Evolutionary conservation across 2,797 vertebrate genomes (phyloP).

Genomic region (Tangara arthus): DNA sequence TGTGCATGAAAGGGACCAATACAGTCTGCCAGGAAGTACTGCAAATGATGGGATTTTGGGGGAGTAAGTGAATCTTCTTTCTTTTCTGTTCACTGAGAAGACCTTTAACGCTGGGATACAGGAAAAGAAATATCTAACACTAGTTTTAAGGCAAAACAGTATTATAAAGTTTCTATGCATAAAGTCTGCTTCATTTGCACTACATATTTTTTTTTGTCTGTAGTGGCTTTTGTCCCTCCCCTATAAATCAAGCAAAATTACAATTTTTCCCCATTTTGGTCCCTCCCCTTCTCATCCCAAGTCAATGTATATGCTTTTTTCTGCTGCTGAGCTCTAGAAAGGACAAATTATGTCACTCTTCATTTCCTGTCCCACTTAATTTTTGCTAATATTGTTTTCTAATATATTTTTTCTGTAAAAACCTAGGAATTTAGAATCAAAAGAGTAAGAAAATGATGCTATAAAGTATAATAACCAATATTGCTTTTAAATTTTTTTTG

Average conservation of each 20-base stretch:
- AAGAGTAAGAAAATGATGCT: not conserved
- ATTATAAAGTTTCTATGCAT: not conserved
- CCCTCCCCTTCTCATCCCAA: not conserved
- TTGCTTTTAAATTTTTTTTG: not conserved
- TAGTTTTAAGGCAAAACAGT: not conserved
- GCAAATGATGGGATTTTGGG: not conserved
- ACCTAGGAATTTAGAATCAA: not conserved
- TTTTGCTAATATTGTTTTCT: not conserved
- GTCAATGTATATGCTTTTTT: not conserved
- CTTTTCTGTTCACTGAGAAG: not conserved
- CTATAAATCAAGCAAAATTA: not conserved
- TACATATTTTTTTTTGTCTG: not conserved
- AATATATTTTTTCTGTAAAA: not conserved
- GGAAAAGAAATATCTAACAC: not conserved
- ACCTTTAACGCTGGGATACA: not conserved
- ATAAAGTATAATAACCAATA: not conserved
- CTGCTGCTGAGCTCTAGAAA: not conserved
- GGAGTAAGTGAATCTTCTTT: not conserved
- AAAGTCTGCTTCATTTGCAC: not conserved
- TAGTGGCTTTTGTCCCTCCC: not conserved
- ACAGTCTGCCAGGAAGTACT: not conserved
- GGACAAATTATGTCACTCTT: not conserved
- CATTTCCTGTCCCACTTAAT: not conserved
- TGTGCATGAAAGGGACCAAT: not conserved
- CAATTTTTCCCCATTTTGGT: fast-evolving